Percentiles rank a stretch among this genome's conserved stretches.
Evolutionary conservation across 2,888 invertebrate species (phyloP).

Genomic region (Tetheella fluctuosa): DNA sequence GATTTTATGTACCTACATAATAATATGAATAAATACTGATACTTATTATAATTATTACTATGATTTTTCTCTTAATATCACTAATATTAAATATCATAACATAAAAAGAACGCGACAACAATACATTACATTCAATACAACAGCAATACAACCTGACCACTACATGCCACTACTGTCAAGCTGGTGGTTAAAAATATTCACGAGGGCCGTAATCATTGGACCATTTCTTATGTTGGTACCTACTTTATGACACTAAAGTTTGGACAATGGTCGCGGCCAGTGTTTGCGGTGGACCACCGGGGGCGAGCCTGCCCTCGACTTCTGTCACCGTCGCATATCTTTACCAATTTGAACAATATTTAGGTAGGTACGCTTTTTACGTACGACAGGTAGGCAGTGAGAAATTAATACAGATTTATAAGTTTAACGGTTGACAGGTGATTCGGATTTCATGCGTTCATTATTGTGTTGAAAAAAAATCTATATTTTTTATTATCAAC

Average conservation of each 20-base stretch:
- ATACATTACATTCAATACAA: not conserved
- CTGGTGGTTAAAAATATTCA: slow-evolving; percentile 18
- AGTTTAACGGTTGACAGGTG: not conserved
- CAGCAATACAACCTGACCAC: not conserved
- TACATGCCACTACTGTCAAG: not conserved
- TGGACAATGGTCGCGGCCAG: slow-evolving; percentile 62
- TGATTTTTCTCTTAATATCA: not conserved
- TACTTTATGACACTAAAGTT: slow-evolving; percentile 63
- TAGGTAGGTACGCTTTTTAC: not conserved
- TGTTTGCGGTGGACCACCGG: slow-evolving; percentile 77
- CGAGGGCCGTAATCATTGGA: slow-evolving; percentile 17
- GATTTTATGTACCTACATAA: not conserved
- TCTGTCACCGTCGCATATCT: slow-evolving; percentile 38
- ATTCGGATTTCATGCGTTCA: too few species aligned
- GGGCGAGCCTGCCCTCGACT: slow-evolving; percentile 44
- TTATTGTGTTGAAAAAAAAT: too few species aligned
- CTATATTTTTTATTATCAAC: too few species aligned
- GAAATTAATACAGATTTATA: not conserved
- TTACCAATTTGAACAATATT: slow-evolving; percentile 15
- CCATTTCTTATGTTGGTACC: slow-evolving; percentile 44
- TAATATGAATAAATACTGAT: not conserved
- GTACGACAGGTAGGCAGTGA: too few species aligned
- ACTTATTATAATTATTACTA: not conserved
- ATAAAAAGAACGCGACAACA: not conserved
- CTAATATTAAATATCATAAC: not conserved